Conservation (phyloP, 1,140 invertebrate species). For the Zeugodacus cucurbitae region DNA sequence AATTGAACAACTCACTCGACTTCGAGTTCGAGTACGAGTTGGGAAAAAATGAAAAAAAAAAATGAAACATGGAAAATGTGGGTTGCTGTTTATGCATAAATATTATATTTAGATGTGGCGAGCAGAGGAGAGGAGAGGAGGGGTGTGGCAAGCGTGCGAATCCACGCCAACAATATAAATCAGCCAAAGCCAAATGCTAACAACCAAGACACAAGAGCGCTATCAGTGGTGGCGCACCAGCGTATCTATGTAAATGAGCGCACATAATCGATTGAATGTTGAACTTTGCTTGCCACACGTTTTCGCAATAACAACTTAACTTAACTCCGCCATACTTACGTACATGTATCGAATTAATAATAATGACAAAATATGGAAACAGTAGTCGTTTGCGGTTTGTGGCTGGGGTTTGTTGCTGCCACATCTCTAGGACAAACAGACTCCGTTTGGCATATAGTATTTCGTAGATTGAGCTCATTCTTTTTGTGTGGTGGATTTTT, state of each 20-base stretch:
- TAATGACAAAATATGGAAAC: not conserved
- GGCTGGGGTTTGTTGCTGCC: not conserved
- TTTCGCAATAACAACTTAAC: slow-evolving; percentile 12
- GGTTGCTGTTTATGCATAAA: not conserved
- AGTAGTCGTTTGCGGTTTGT: not conserved
- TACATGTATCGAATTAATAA: slow-evolving; percentile 8
- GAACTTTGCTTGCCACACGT: slow-evolving; percentile 28
- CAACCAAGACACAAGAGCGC: not conserved
- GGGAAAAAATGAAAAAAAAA: no score
- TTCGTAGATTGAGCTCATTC: no score
- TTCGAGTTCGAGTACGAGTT: no score
- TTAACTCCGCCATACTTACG: not conserved
- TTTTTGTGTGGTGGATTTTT: no score
- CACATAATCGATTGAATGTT: slow-evolving; percentile 1
- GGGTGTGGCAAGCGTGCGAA: not conserved
- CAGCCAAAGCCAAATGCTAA: not conserved
- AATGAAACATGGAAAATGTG: not conserved
- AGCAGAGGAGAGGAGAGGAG: no score
- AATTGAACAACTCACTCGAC: not conserved
- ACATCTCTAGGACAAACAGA: not conserved
- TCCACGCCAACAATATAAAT: not conserved
- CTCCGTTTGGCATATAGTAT: not conserved
- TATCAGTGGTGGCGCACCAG: not conserved
- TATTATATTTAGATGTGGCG: not conserved
- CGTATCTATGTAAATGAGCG: no score